Evolutionary conservation across 2,113 vertebrate species (phyloP), one percentile per base, ranked within the genome.

Genomic region (Dromaius novaehollandiae): DNA sequence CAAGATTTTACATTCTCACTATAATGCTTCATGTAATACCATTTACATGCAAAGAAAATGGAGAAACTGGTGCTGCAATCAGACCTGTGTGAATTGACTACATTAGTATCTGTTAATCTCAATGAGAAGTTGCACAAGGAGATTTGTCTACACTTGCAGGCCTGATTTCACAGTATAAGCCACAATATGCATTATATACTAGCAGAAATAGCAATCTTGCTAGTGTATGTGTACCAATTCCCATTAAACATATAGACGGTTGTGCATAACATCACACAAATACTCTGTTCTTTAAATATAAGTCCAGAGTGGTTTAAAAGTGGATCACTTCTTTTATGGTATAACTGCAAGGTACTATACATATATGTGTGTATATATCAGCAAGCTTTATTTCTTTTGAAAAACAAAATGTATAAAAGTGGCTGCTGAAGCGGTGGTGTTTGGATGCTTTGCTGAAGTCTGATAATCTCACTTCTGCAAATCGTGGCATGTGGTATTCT

Each of bases 391-490:
- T 28, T 73, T 83, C 28, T 79, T 78, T 48, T 60, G 34, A 60
- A 60, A 60, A 7, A 10, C 34, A 69, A 92, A 93, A 82, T 26
- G 1, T 32, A 36, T 60, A 58, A 55, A 88, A 48, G 69, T 40
- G 15, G 22, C 76, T 88, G 64, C 50, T 85, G 61, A 82, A 80
- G 42, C 56, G 21, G 17, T 61, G 36, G 13, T 61, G n/a, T 69
- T 89, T 40, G 36, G 34, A 38, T 74, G 63, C 66, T 91, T 89
- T 91, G 46, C 74, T 88, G 44, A 61, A 80, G 78, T 86, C 78
- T 66, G 36, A 81, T 73, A 93, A 80, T 83, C 53, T 96, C 60
- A 73, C 44, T 95, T 93, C 58, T 63, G 88, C 53, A 91, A 80
- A n/a, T 74, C 1, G 1, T 24, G 53, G 40, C 53, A 91, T 4